These are phyloP conservation scores for Macrosteles quadrilineatus DNA, from an alignment of 1,140 invertebrate species.

Conservation along the genomic window DNA sequence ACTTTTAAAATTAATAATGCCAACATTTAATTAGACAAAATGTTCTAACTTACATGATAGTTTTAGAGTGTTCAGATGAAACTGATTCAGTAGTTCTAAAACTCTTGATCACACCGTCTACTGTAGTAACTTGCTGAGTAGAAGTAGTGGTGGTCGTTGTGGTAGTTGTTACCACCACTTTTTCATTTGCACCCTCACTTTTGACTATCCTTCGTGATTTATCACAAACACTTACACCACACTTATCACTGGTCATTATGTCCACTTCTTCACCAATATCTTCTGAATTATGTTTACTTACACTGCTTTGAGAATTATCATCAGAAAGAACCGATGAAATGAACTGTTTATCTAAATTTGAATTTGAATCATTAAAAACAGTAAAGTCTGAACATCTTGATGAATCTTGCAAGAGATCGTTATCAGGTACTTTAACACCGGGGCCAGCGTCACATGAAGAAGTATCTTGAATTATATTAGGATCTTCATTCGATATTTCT, in stretches of 20 bases:
- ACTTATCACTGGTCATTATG: slow-evolving; percentile 47
- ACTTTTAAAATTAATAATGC: no score
- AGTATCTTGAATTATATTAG: not conserved
- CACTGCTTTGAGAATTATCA: slow-evolving; percentile 6
- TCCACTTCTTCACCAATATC: slow-evolving; percentile 41
- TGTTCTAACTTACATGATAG: not conserved
- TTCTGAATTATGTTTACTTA: slow-evolving; percentile 44
- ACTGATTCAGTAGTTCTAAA: slow-evolving; percentile 40
- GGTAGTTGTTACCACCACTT: slow-evolving; percentile 49
- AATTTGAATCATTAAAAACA: not conserved
- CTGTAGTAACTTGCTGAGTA: slow-evolving; percentile 46
- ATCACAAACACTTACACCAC: slow-evolving; percentile 28
- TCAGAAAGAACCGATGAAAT: slow-evolving; percentile 8
- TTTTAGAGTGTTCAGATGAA: not conserved
- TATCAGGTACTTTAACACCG: not conserved
- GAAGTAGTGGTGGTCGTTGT: slow-evolving; percentile 49
- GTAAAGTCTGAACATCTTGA: not conserved
- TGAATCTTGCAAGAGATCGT: not conserved
- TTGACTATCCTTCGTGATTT: slow-evolving; percentile 37
- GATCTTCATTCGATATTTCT: not conserved
- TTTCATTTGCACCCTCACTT: slow-evolving; percentile 23
- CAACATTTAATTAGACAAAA: no score
- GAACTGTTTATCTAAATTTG: not conserved
- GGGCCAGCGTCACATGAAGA: slow-evolving; percentile 3
- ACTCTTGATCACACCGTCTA: slow-evolving; percentile 51